Evolutionary conservation across 2,888 invertebrate genomes (phyloP).

Genomic region (Chesias legatella): DNA sequence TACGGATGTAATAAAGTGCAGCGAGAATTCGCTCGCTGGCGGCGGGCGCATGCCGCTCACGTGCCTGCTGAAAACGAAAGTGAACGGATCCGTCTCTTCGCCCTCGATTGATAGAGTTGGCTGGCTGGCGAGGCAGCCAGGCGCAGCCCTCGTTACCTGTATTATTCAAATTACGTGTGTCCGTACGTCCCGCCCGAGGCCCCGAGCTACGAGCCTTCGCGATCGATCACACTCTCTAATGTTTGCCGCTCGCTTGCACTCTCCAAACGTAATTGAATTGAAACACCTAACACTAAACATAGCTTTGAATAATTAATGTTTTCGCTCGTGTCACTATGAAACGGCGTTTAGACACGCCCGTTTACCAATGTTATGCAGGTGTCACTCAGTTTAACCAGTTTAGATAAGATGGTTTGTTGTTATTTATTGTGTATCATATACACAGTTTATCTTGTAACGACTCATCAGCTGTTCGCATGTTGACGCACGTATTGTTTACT

Average conservation of each 20-base stretch:
- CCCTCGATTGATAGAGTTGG: slow-evolving; percentile 66
- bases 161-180: slow-evolving; percentile 64
- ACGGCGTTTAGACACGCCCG: slow-evolving; percentile 26
- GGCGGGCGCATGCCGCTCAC: slow-evolving; percentile 65
- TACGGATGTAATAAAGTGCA: slow-evolving; percentile 77
- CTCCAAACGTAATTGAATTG: slow-evolving; percentile 41
- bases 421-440: slow-evolving; percentile 8
- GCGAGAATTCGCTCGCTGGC: slow-evolving; percentile 71
- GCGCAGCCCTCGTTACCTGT: slow-evolving; percentile 67
- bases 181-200: slow-evolving; percentile 40
- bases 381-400: slow-evolving; percentile 22
- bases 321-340: slow-evolving; percentile 24
- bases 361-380: slow-evolving; percentile 24
- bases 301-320: slow-evolving; percentile 35
- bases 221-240: slow-evolving; percentile 55
- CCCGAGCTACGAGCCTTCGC: slow-evolving; percentile 25
- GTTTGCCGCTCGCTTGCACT: slow-evolving; percentile 33
- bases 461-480: slow-evolving; percentile 5
- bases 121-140: slow-evolving; percentile 63
- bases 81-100: slow-evolving; percentile 73
- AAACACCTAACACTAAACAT: slow-evolving; percentile 39
- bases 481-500: not conserved
- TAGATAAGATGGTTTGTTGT: slow-evolving; percentile 17
- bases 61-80: slow-evolving; percentile 73
- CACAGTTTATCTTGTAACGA: slow-evolving; percentile 2